Evolutionary conservation across 2,113 vertebrate genomes (phyloP).

Genomic region (Oncorhynchus kisutch): DNA sequence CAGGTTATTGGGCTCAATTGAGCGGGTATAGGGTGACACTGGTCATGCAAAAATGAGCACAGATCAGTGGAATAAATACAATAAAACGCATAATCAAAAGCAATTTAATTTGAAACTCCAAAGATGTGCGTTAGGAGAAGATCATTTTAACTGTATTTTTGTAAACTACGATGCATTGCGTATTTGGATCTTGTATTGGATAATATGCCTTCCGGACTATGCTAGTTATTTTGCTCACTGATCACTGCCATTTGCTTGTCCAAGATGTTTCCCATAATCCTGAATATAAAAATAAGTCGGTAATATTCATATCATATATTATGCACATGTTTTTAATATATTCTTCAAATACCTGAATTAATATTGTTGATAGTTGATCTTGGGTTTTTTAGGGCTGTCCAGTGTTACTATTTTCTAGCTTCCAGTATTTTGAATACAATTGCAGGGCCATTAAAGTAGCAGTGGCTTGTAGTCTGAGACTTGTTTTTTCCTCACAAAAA

Average conservation of each 20-base stretch:
- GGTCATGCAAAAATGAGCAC: too few species aligned
- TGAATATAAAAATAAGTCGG: background rate
- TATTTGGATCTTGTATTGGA: too few species aligned
- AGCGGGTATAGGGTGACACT: background rate
- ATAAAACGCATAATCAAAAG: too few species aligned
- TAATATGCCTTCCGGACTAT: too few species aligned
- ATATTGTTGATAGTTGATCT: conserved; percentile 13
- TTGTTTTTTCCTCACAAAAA: background rate
- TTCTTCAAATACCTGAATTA: conserved; percentile 5
- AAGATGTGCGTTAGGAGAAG: too few species aligned
- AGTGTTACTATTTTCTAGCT: conserved; percentile 38
- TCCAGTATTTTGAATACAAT: conserved; percentile 5
- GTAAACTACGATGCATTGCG: too few species aligned
- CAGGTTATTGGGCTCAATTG: background rate
- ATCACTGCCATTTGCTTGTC: too few species aligned
- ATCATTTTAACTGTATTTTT: too few species aligned
- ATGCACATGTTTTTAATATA: conserved; percentile 11
- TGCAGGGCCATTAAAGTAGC: conserved; percentile 10
- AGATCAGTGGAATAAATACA: too few species aligned
- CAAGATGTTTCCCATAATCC: too few species aligned
- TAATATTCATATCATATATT: background rate
- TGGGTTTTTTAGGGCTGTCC: conserved; percentile 39
- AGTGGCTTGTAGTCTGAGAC: background rate
- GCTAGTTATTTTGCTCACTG: background rate
- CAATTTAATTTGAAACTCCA: too few species aligned